Base-by-base conservation (phyloP, 2,888 invertebrate species). In the Agrochola lychnidis region DNA sequence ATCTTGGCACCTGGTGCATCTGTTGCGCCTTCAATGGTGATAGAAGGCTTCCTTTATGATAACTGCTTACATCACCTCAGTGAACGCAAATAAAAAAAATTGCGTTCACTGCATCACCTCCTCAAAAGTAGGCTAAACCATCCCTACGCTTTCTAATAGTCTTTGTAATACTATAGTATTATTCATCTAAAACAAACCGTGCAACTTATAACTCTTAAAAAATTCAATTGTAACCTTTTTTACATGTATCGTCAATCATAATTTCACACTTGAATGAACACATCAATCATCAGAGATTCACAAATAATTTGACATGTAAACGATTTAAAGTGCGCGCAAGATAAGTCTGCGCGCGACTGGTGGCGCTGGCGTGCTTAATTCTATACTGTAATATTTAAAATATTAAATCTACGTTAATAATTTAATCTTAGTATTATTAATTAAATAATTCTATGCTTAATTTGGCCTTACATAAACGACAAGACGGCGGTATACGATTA, bases 191-290 rank as follows among this genome's bases (percentile, higher is more conserved):
- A 48, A 57, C 42, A 63, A 62, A 14, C 5, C 1, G 30, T 64
- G 22, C 45, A 45, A 66, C 70, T 70, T 25, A 59, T 36, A 64
- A 19, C 12, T 16, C 30, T n/a, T 3, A 73, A 79, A 36, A 57
- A 69, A n/a, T 30, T 36, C 2, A 42, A 25, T 64, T 36, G 9
- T 14, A 30, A 14, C 4, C 16, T 53, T 42, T 62, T 70, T 56
- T 61, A 16, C 48, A 64, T 48, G 25, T 14, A 53, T 69, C 67
- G 72, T 83, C 87, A 79, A 83, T 87, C 81, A 85, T 25, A 70
- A 72, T 68, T 71, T 76, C 59, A 40, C 36, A 45, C 22, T 22
- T 81, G 42, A 83, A 86, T 79, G 70, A 74, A 83, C 73, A 77
- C 56, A 82, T 84, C 81, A 79, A 67, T 86, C 79, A 75, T 42